Base-by-base conservation (phyloP, 2,888 invertebrate genomes). In the Cynaeus angustus region DNA sequence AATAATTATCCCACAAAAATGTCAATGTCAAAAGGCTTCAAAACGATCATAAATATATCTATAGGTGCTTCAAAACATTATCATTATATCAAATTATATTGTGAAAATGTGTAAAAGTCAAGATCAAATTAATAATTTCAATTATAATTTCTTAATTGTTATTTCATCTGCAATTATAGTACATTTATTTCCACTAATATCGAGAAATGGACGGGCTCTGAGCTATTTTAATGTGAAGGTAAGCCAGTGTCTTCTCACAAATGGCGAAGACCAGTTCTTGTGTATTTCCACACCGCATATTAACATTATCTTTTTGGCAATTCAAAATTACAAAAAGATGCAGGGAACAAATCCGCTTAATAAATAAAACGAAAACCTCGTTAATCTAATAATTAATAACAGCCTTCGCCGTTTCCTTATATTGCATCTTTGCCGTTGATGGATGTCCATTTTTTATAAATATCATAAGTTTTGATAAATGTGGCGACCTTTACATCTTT, bases 171-270 rank as follows among this genome's bases (percentile, higher is more conserved):
- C 30, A 12, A n/a, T 9, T 37, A 5, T 53, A 13, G 28, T 37
- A 37, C 13, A 33, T 37, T 53, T 53, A 53, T 53, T 53, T 53
- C 7, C 13, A 38, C 21, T 26, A 9, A 43, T 46, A 7, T 37
- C 4, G 13, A 14, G 21, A 4, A 21, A 21, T 21, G 21, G 1
- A 21, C 21, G 21, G 1, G 21, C 4, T 21, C 2, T 21, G 21
- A 21, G 21, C 1, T 21, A 21, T 21, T 14, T 14, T 16, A 66
- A 66, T 56, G 66, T 66, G 66, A 66, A 66, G 66, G 66, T 14
- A 26, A 66, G 55, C 66, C 30, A 37, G 66, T 66, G 33, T 66
- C 66, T 14, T 66, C 66, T 30, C 13, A 7, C n/a, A 56, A 66
- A 56, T 56, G 48, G 55, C 55, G 46, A 66, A 66, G 30, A 48